Base-by-base conservation (phyloP, 2,888 invertebrate genomes). In the Deroplatys truncata region DNA sequence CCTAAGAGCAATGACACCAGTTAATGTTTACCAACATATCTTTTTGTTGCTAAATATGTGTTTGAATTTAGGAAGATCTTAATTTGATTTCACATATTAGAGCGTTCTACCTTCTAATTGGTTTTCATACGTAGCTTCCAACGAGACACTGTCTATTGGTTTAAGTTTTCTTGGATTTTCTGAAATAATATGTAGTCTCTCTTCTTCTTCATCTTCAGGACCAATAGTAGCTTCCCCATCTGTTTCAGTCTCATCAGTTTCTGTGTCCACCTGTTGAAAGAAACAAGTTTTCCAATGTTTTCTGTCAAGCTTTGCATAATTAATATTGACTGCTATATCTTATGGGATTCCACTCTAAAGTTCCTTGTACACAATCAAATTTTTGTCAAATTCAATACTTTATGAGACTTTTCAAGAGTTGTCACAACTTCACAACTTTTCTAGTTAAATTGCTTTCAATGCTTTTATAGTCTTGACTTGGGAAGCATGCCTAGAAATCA, bases 71-170 rank as follows among this genome's bases (percentile, higher is more conserved):
- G 16, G 20, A 72, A 20, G 7, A 25, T 20, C 1, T 72, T 72
- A 20, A 20, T 72, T 72, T 72, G 1, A 56, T 10, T 56, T 56
- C 20, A 72, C 56, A 72, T 20, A 72, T 20, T 2, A 72, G 5
- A 72, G 16, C 4, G 8, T 13, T 49, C 91, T 91, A 91, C 95
- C 96, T 0, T 96, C 96, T 0, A 97, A 92, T 84, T 96, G 95
- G 0, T 96, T 96, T 92, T 96, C 96, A 92, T 97, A 97, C 92
- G 96, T 94, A 89, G 95, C 95, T 91, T 97, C 97, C 72, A 97
- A 93, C 20, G 95, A 94, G 91, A 95, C 93, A 85, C 94, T 93
- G 86, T 93, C 92, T 91, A 94, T 93, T 43, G 93, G 94, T 92
- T 89, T 90, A 72, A 92, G 92, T 88, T 92, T 92, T 28, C 93